A percentile compares a stretch with the other conserved stretches of the same genome.
Conservation (phyloP, 2,797 vertebrate species). For the Sebastes matsubarae region DNA sequence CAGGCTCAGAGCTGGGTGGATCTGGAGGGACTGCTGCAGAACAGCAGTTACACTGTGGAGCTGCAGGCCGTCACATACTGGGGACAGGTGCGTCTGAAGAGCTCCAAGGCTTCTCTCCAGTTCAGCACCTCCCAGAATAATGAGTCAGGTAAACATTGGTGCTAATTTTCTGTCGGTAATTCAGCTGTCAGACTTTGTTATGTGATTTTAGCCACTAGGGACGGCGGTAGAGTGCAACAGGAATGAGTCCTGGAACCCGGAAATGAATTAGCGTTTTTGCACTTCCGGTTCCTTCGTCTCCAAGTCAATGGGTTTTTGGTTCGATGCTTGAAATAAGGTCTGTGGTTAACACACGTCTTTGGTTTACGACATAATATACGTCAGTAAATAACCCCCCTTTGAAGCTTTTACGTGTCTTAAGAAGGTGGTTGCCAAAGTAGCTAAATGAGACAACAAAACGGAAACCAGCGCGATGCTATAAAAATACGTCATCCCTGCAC, state of each 20-base stretch:
- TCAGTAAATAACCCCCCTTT: fast-evolving
- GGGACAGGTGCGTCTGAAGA: conserved; percentile 94
- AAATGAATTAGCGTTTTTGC: neutral
- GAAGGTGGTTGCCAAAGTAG: neutral
- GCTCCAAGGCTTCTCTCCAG: conserved; percentile 88
- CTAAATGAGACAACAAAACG: neutral
- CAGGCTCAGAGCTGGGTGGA: conserved; percentile 88
- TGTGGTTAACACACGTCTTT: no score
- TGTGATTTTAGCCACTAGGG: neutral
- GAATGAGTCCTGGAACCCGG: neutral
- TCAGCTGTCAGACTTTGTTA: neutral
- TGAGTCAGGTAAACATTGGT: conserved; percentile 78
- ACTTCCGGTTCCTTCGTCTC: neutral
- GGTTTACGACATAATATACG: no score
- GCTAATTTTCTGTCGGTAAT: neutral
- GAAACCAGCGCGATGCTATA: no score
- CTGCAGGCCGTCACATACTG: conserved; percentile 92
- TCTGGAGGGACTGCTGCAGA: conserved; percentile 88
- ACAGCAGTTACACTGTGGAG: conserved; percentile 89
- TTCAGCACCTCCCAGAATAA: conserved; percentile 84
- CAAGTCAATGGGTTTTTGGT: no score
- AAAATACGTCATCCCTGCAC: neutral
- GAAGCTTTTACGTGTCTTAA: neutral
- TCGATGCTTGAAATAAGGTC: no score
- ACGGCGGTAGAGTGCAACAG: neutral